Percentiles rank a stretch among this genome's conserved stretches.
Conservation (phyloP, 2,888 invertebrate genomes). For the Nesidiocoris tenuis region DNA sequence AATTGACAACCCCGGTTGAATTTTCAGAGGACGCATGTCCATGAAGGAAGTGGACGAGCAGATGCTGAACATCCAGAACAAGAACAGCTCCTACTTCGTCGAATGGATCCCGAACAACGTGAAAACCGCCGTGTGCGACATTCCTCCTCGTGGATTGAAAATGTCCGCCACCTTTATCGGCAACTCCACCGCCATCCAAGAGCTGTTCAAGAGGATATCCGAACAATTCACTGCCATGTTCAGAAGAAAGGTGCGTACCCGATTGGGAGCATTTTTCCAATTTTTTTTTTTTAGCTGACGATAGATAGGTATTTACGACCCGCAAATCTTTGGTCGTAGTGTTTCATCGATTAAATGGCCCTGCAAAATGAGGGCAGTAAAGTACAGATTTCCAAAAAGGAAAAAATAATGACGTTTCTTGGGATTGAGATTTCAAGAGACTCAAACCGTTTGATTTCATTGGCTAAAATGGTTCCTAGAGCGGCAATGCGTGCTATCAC, state of each 20-base stretch:
- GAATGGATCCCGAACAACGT: constrained; percentile 88
- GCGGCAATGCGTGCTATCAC: no score
- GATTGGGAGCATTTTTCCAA: neutral
- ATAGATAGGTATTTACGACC: neutral
- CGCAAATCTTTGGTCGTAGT: no score
- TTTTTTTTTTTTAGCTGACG: neutral
- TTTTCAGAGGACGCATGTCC: constrained; percentile 66
- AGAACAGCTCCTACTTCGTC: constrained; percentile 73
- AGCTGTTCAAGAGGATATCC: constrained; percentile 78
- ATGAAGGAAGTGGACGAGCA: constrained; percentile 92
- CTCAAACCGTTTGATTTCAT: no score
- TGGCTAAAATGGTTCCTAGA: no score
- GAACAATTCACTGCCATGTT: constrained; percentile 90
- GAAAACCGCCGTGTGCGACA: constrained; percentile 78
- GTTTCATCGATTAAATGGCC: no score
- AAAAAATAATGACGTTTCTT: no score
- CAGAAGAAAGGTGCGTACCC: constrained; percentile 76
- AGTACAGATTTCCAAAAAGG: no score
- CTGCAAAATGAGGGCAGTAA: no score
- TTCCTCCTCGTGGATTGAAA: constrained; percentile 75
- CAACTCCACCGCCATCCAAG: constrained; percentile 82
- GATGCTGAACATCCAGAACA: constrained; percentile 95
- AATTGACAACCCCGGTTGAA: neutral
- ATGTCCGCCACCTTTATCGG: constrained; percentile 89
- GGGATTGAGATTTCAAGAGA: no score